phyloP scores from a whole-genome alignment of 53 echinoderm and acorn worm genomes.

The Holothuria leucospilota region DNA sequence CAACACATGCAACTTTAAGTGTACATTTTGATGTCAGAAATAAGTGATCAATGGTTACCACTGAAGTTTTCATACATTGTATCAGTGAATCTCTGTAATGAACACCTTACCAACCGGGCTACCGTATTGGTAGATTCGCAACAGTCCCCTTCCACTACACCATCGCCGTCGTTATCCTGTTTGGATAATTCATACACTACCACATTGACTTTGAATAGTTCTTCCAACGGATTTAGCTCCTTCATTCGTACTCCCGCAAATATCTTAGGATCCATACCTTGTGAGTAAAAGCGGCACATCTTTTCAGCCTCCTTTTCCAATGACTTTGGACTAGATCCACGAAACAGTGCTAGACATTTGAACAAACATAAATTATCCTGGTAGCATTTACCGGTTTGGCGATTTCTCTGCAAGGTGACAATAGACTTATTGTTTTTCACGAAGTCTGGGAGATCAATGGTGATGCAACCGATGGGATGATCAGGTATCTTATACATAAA shows the following conservation, averaged over 20 bases:
- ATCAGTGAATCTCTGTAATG: too few relatives aligned
- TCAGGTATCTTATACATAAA: constrained; percentile 37
- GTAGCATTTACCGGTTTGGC: constrained; percentile 4
- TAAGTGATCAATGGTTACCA: constrained; percentile 15
- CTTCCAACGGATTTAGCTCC: constrained; percentile 28
- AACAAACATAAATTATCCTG: constrained; percentile 50
- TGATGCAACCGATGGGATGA: constrained; percentile 50
- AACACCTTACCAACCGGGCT: constrained; percentile 1
- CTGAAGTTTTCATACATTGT: not conserved
- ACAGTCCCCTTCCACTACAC: not conserved
- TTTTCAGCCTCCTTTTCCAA: constrained; percentile 32
- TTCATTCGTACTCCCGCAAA: constrained; percentile 20
- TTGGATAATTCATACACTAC: too few relatives aligned
- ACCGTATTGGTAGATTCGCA: not conserved
- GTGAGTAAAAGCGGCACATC: not conserved
- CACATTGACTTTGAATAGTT: too few relatives aligned
- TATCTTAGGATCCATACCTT: not conserved
- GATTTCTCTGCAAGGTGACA: constrained; percentile 1
- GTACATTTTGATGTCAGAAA: constrained; percentile 5
- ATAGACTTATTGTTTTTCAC: constrained; percentile 38
- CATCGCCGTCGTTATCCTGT: not conserved
- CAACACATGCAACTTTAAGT: not conserved
- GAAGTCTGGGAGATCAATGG: constrained; percentile 10
- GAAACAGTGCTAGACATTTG: constrained; percentile 39
- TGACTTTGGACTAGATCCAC: not conserved